These are phyloP conservation scores for Sinocyclocheilus anophthalmus DNA, from an alignment of 2,113 vertebrate genomes.

Conservation along the genomic window DNA sequence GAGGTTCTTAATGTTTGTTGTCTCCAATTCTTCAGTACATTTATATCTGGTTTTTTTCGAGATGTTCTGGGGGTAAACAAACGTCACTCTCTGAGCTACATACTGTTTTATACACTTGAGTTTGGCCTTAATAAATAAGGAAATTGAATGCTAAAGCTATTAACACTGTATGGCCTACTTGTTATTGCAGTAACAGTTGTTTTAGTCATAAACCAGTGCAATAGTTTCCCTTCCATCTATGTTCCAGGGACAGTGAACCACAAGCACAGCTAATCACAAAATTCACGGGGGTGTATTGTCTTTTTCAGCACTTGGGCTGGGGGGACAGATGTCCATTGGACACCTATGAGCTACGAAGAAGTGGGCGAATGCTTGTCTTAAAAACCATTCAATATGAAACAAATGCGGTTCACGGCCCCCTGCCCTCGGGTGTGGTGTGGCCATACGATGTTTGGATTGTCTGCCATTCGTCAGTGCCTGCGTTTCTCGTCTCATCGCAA, in stretches of 20 bases:
- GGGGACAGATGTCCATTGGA: constrained; percentile 41
- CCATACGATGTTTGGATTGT: no score
- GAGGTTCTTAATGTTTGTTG: no score
- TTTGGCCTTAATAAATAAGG: background rate
- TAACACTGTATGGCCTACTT: background rate
- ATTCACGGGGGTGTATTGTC: no score
- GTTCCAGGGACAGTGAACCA: constrained; percentile 14
- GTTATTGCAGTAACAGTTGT: constrained; percentile 5
- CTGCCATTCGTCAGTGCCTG: no score
- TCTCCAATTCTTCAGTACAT: no score
- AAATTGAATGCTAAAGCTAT: constrained; percentile 9
- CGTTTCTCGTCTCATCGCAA: no score
- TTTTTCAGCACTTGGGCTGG: constrained; percentile 15
- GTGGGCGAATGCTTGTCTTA: no score
- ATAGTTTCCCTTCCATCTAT: background rate
- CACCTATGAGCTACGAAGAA: constrained; percentile 39
- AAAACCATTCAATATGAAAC: no score
- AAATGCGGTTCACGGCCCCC: no score
- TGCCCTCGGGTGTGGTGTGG: no score
- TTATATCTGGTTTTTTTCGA: no score
- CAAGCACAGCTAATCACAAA: constrained; percentile 28
- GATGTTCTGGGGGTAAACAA: background rate
- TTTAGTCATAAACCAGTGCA: background rate
- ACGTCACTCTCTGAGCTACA: background rate
- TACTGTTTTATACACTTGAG: background rate